Base-by-base conservation (phyloP, 2,888 invertebrate species). In the Monochamus alternatus region DNA sequence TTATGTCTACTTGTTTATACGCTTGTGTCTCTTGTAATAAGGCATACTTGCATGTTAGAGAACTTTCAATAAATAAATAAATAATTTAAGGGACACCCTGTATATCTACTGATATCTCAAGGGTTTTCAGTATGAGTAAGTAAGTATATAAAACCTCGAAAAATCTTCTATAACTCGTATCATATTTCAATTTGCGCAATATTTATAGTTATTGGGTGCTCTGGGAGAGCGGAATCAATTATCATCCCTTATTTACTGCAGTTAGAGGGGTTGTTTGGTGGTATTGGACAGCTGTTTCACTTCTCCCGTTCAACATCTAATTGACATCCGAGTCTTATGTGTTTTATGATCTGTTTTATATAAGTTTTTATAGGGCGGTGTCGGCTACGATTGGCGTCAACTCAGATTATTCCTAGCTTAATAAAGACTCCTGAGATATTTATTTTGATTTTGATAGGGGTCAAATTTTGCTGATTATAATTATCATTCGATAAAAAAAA, bases 171-270 rank as follows among this genome's bases (percentile, higher is more conserved):
- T 47, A 63, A 62, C n/a, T 47, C 62, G 63, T 51, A 55, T 80
- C 78, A 62, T 51, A 44, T 85, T 83, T 82, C 85, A 85, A 85
- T 85, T 85, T 85, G 83, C 78, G 85, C 78, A 85, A 85, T 85
- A 85, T 85, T 85, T 85, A 85, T 85, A 84, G 85, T 83, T 84
- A 84, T 84, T 84, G 84, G 85, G 80, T 80, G 81, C 81, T 78
- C 77, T 70, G 84, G 85, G 85, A 84, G 76, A 79, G 69, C 71
- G 77, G 78, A 80, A 73, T 81, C 82, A 78, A 76, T 73, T 81
- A 80, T 76, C 82, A 80, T 83, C 83, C 82, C 85, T 82, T 84
- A 84, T 85, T 84, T 85, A 82, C 81, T 66, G 81, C 78, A 79
- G 78, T 80, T 74, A 78, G 75, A 77, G 81, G 83, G 85, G 82